A percentile compares a stretch with the other conserved stretches of the same genome.
Evolutionary conservation across 2,888 invertebrate genomes (phyloP).

Genomic region (Drosophila vallismaia): DNA sequence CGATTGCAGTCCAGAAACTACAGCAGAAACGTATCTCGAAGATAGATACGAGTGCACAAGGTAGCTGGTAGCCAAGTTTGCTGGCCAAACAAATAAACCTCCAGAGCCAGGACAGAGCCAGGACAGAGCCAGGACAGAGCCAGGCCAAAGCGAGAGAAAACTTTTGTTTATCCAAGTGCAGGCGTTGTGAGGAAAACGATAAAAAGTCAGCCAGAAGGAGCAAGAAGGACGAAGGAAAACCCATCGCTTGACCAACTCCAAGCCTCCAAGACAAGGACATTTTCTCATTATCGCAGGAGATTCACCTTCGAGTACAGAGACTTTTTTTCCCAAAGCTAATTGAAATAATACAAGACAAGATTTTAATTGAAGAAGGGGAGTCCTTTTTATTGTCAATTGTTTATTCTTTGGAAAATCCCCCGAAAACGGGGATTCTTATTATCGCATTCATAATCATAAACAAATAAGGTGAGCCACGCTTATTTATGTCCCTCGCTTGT

Average conservation of each 20-base stretch:
- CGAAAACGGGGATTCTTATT: not conserved
- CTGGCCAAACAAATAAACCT: conserved; percentile 78
- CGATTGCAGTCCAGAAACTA: conserved; percentile 62
- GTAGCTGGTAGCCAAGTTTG: conserved; percentile 65
- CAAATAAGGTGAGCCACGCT: conserved; percentile 24
- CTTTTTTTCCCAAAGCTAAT: conserved; percentile 30
- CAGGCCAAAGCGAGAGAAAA: conserved; percentile 38
- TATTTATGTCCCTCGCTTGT: conserved; percentile 19
- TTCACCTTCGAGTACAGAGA: conserved; percentile 34
- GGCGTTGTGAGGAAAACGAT: conserved; percentile 45
- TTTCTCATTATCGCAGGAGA: conserved; percentile 33
- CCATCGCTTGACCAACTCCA: conserved; percentile 21
- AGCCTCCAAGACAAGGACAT: conserved; percentile 13
- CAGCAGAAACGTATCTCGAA: conserved; percentile 56
- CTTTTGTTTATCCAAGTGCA: conserved; percentile 78
- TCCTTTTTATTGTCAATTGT: conserved; percentile 1
- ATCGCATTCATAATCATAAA: conserved; percentile 24
- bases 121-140: not conserved
- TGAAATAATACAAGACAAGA: conserved; percentile 27
- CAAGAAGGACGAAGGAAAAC: not conserved
- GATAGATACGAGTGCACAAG: conserved; percentile 53
- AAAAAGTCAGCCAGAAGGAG: conserved; percentile 26
- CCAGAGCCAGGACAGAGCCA: conserved; percentile 39
- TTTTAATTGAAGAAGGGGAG: conserved; percentile 29
- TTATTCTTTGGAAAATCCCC: not conserved